Percentiles rank a stretch among this genome's conserved stretches.
phyloP scores from a whole-genome alignment of 1,140 invertebrate species.

The Caerostris darwini region DNA sequence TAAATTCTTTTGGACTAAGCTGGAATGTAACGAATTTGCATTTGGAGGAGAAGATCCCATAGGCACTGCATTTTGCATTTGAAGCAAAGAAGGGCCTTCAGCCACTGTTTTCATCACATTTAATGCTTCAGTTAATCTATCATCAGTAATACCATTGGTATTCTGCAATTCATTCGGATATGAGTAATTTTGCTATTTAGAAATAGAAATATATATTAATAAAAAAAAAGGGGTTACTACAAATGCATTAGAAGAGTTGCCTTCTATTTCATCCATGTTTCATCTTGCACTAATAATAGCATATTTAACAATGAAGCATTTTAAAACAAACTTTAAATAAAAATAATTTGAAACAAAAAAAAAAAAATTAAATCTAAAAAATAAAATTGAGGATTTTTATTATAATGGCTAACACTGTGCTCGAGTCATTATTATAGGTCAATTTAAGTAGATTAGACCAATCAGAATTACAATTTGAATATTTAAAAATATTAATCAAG shows the following conservation, averaged over 20 bases:
- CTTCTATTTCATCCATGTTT: no score
- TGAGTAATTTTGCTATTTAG: not conserved
- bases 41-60: constrained; percentile 28
- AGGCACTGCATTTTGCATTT: constrained; percentile 64
- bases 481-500: no score
- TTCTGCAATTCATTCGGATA: constrained; percentile 84
- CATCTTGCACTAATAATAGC: no score
- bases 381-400: no score
- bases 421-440: no score
- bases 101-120: constrained; percentile 96
- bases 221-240: not conserved
- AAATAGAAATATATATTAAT: not conserved
- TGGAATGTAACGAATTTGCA: constrained; percentile 64
- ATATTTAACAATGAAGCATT: no score
- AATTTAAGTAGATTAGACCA: no score
- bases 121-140: constrained; percentile 95
- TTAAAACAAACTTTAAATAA: not conserved
- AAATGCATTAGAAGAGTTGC: no score
- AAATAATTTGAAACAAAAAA: not conserved
- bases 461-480: no score
- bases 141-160: constrained; percentile 90
- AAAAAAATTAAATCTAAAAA: not conserved
- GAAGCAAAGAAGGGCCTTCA: constrained; percentile 85
- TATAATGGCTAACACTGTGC: no score
- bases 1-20: not conserved